Evolutionary conservation across 2,797 vertebrate species (phyloP), one percentile per base, ranked within the genome.

Genomic region (Microchirus variegatus): DNA sequence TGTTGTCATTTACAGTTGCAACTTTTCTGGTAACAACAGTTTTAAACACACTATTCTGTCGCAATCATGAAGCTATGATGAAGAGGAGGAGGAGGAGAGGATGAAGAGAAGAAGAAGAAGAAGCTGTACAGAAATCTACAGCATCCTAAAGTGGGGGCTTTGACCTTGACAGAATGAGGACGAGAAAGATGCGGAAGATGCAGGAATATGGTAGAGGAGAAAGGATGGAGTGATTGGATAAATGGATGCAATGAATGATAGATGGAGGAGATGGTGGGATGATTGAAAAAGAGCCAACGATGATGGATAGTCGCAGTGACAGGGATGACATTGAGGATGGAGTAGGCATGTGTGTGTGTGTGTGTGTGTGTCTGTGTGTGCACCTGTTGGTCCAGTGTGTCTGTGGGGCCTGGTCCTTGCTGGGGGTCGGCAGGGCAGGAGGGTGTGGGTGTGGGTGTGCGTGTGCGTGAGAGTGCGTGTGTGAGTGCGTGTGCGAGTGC

Each of bases 321-420:
- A 35, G 45, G 18, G 59, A 73, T 69, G 56, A 61, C 59, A 67
- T 19, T 55, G 53, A 58, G 72, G 56, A 54, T 43, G 64, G 65
- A 51, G 51, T 3, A 12, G 45, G 31, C 11, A 17, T 22, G 36
- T 40, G 18, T 49, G 45, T 1, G 16, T 53, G 22, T 64, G 44
- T 44, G 51, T 45, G 41, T 47, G 46, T 10, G 18, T 36, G 38
- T 35, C 12, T 40, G 19, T 68, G 78, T 17, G 52, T 35, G 37
- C 80, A 98, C 98, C 97, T 97, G 95, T 99, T 99, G 76, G 96
- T 96, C 98, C 98, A 99, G 87, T 98, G 93, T 75, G 96, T 95
- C 87, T 96, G 96, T 79, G 96, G 93, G 54, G 92, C 93, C 80
- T 95, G 94, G 76, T 99, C 98, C 91, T 98, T 99, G 88, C 86